Conservation (phyloP, 2,113 vertebrate species). For the Labrus mixtus region DNA sequence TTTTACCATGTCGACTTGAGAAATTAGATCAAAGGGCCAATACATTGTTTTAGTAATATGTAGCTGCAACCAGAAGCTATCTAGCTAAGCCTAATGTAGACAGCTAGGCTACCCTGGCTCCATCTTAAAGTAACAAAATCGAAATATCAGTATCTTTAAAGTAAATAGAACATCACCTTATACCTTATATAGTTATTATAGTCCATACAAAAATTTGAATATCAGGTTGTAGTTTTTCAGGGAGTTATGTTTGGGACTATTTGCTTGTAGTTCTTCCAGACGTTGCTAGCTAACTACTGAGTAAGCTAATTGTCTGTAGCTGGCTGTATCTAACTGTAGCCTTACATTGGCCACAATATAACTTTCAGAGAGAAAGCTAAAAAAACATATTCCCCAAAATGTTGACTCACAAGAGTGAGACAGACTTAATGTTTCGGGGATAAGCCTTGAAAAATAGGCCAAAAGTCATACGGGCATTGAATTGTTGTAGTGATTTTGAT, state of each 20-base stretch:
- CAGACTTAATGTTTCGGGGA: slow-evolving; percentile 1
- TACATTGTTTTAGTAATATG: background rate
- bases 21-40: background rate
- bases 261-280: too few relatives aligned
- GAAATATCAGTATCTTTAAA: background rate
- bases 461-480: slow-evolving; percentile 17
- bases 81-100: background rate
- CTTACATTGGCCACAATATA: background rate
- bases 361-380: background rate
- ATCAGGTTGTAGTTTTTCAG: background rate
- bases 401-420: background rate
- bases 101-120: background rate
- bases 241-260: background rate
- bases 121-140: too few relatives aligned
- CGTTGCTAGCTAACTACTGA: background rate
- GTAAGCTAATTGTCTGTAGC: background rate
- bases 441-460: slow-evolving; percentile 4
- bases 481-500: slow-evolving; percentile 15
- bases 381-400: background rate
- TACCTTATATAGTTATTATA: background rate
- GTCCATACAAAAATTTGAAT: background rate
- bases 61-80: background rate
- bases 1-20: background rate
- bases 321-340: background rate
- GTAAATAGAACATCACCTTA: background rate